These are phyloP conservation scores for Bradypus variegatus DNA, from an alignment of 2,797 vertebrate genomes.

Conservation along the genomic window DNA sequence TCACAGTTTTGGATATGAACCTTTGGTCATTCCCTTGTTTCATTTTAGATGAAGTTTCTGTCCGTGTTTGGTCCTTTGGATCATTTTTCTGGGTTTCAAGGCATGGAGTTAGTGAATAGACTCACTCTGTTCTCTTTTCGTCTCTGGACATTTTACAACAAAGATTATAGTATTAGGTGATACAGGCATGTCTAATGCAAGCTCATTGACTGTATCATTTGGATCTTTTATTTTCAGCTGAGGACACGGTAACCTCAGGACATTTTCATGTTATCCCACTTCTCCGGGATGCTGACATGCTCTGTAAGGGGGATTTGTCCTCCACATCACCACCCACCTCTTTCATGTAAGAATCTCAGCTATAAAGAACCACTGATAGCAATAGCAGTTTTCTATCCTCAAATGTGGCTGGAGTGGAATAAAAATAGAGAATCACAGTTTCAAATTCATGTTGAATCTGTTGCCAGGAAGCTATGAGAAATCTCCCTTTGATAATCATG, in stretches of 20 bases:
- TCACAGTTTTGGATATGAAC: background rate
- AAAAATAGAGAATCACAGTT: background rate
- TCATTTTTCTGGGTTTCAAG: background rate
- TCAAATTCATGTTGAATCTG: background rate
- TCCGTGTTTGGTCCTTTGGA: background rate
- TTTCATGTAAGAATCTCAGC: background rate
- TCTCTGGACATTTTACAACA: background rate
- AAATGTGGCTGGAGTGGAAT: background rate
- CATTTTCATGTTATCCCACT: background rate
- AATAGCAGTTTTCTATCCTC: background rate
- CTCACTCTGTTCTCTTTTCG: background rate
- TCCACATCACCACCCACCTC: background rate
- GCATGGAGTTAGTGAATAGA: background rate
- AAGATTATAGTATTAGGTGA: background rate
- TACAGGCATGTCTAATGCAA: background rate
- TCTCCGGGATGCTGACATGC: background rate
- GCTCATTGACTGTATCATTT: background rate
- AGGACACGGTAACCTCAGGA: background rate
- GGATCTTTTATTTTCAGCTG: background rate
- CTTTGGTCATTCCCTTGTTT: background rate
- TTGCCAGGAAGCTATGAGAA: background rate
- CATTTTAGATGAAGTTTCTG: background rate
- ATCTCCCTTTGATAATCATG: background rate
- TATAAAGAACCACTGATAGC: background rate
- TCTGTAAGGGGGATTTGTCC: background rate